phyloP scores from a whole-genome alignment of 2,113 vertebrate species.

The Notarius quadriscutis region DNA sequence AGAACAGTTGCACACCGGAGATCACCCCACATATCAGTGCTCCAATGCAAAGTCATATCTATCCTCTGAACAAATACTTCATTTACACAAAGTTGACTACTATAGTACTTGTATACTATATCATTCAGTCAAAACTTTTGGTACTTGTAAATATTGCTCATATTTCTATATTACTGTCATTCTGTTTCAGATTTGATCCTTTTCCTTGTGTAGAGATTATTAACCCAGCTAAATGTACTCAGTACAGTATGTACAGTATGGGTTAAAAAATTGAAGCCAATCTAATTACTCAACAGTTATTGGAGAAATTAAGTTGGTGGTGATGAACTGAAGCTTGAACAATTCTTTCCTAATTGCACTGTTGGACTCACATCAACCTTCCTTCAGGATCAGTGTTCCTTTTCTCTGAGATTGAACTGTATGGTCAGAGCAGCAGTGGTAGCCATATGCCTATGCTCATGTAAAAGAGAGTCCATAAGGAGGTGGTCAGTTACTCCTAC shows the following conservation, averaged over 20 bases:
- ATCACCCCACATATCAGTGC: background rate
- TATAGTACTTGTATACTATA: background rate
- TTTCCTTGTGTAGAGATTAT: slow-evolving; percentile 24
- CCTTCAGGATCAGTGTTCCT: background rate
- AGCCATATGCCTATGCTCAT: slow-evolving; percentile 10
- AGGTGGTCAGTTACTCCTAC: slow-evolving; percentile 41
- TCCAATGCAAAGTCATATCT: background rate
- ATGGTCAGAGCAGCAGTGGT: background rate
- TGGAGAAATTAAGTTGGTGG: background rate
- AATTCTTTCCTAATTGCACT: background rate
- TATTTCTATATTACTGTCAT: background rate
- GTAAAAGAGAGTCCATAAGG: slow-evolving; percentile 29
- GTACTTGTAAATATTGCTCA: background rate
- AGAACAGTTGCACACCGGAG: no score
- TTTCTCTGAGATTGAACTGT: background rate
- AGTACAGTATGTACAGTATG: background rate
- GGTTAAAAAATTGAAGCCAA: background rate
- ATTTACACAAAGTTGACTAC: background rate
- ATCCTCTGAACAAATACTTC: background rate
- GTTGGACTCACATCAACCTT: background rate
- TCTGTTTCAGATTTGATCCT: background rate
- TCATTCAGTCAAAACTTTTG: background rate
- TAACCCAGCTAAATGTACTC: slow-evolving; percentile 13
- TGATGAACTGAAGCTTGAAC: background rate
- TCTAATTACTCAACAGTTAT: background rate